phyloP scores from a whole-genome alignment of 2,797 vertebrate species.

The Mionectes olivaceus region DNA sequence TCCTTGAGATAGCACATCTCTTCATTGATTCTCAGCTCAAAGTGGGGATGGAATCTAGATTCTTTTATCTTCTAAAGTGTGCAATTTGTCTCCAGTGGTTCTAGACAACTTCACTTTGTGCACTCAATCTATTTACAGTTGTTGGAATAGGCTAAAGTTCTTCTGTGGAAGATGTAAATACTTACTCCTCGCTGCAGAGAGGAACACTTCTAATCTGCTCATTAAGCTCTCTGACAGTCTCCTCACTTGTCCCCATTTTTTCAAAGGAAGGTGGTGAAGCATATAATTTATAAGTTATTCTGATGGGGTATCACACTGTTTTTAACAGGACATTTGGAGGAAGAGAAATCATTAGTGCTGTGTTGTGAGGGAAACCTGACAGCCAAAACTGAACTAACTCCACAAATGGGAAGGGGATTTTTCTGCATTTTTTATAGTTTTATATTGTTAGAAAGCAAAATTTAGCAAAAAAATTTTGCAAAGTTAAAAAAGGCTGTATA shows the following conservation, averaged over 20 bases:
- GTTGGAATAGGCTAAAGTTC: background rate
- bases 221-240: background rate
- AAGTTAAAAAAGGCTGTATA: background rate
- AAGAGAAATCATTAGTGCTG: background rate
- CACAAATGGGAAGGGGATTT: fast-evolving
- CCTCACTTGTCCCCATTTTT: background rate
- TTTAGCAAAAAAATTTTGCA: background rate
- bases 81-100: background rate
- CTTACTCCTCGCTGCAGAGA: background rate
- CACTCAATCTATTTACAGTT: background rate
- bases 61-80: conserved; percentile 11
- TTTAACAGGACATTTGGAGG: background rate
- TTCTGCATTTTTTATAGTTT: background rate
- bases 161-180: background rate
- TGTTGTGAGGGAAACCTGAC: background rate
- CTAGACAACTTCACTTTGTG: background rate
- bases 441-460: background rate
- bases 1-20: background rate
- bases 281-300: background rate
- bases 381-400: background rate
- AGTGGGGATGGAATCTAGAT: background rate
- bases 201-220: background rate
- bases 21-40: background rate
- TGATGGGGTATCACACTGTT: background rate
- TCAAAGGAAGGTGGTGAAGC: background rate